phyloP scores from a whole-genome alignment of 2,888 invertebrate species.

The Polietes domitor region DNA sequence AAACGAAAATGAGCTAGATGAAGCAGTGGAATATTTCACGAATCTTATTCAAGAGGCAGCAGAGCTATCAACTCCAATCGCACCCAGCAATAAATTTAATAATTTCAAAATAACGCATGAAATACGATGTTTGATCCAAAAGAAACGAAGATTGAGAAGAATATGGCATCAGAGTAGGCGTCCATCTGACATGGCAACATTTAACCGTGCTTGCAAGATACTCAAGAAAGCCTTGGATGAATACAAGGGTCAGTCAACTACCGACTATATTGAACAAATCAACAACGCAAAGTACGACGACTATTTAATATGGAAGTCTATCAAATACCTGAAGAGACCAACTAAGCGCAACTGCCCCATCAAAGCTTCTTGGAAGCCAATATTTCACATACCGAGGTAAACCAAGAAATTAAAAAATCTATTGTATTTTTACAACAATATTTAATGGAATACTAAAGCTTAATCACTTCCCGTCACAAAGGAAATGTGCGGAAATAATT shows the following conservation, averaged over 20 bases:
- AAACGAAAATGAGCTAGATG: no score
- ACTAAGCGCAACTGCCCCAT: constrained; percentile 22
- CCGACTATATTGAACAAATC: not conserved
- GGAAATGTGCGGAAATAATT: constrained; percentile 36
- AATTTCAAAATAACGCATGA: no score
- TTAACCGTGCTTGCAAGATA: constrained; percentile 40
- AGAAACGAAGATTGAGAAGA: constrained; percentile 47
- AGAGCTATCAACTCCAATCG: no score
- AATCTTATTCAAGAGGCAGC: no score
- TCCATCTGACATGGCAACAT: constrained; percentile 16
- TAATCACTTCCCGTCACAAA: constrained; percentile 25
- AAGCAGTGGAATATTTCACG: no score
- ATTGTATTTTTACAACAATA: constrained; percentile 23
- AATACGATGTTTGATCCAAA: no score
- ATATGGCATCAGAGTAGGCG: constrained; percentile 37
- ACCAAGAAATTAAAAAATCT: constrained; percentile 16
- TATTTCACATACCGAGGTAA: constrained; percentile 36
- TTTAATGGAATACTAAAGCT: constrained; percentile 22
- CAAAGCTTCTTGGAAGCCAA: constrained; percentile 15
- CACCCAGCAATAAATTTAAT: no score
- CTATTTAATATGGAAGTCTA: constrained; percentile 31
- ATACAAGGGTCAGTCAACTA: not conserved
- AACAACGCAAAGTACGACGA: constrained; percentile 2
- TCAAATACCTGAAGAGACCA: constrained; percentile 37
- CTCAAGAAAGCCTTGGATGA: constrained; percentile 7